Base-by-base conservation (phyloP, 92 coral and sea anemone genomes). In the Actinernus sp. region DNA sequence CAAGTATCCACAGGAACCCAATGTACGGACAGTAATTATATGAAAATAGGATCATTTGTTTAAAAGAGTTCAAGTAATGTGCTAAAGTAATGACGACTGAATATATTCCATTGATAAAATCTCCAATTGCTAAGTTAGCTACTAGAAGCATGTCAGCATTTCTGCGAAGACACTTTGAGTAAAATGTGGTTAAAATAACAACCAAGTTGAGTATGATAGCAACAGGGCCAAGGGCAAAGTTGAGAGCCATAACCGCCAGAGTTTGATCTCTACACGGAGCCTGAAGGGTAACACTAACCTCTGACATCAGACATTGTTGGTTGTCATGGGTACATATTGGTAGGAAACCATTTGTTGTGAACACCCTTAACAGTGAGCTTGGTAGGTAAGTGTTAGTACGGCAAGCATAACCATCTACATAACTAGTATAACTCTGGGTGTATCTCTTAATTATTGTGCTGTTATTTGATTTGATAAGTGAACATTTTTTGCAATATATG, bases 51-150 rank as follows among this genome's bases (percentile, higher is more conserved):
- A 44, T 0, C 72, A 65, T 65, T 31, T 65, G 29, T 4, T 48
- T 27, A 36, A 65, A 65, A 11, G 72, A 32, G 13, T 31, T 47
- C 17, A 43, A 3, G 13, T 11, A 5, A 25, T 65, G 72, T 17
- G 37, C n/a, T 27, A 59, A 48, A 33, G 37, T 36, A 59, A 65
- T 65, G 8, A 49, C 3, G 11, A 68, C 14, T 1, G 75, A 68
- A 26, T 68, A 68, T 27, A 55, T 14, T 13, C 63, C 63, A 53
- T 37, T 53, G 10, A 56, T 33, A 23, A 68, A 30, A 22, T 68
- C 75, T 0, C 75, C 63, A 40, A 68, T 40, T 13, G 63, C 75
- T 30, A 68, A n/a, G 54, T n/a, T n/a, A n/a, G n/a, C n/a, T n/a
- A n/a, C n/a, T n/a, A n/a, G n/a, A n/a, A n/a, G n/a, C n/a, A n/a